Evolutionary conservation across 2,888 invertebrate genomes (phyloP), one percentile per base, ranked within the genome.

Genomic region (Dioctria linearis): DNA sequence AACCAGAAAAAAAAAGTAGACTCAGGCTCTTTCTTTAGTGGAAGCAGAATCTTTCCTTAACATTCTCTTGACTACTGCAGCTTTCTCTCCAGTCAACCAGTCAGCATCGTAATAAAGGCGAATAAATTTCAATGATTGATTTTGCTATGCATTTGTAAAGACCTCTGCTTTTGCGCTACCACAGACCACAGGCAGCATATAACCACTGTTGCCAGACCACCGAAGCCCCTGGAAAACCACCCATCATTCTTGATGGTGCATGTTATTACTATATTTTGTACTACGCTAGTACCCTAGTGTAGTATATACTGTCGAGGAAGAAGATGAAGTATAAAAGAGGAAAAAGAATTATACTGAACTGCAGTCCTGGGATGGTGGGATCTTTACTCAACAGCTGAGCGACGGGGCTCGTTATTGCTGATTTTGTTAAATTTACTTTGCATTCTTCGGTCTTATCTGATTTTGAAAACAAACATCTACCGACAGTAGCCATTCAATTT

Each of bases 71-170:
- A 11, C 63, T 63, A 8, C 25, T 37, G 6, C 63, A 63, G 11
- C 39, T 63, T 63, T 63, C 40, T 63, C 39, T 11, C 37, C 13
- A 63, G 37, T 63, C 63, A 63, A 43, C 37, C 13, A 63, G 37
- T 63, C 63, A 63, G 66, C 66, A 66, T 66, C 66, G 42, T 66
- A 13, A 4, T 13, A 49, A 71, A 39, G 13, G 46, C 54, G 66
- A 78, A 78, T 78, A 78, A 51, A 78, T 66, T 78, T 78, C 78
- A 66, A 42, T 78, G 78, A 78, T 78, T 78, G 78, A 78, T 78
- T 78, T 78, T 61, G 43, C 51, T 9, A 54, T 78, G 78, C 78
- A 78, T 78, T 66, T 78, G 54, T 51, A 66, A 66, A 54, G 40
- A 63, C 3, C 66, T 4, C 13, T 63, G 4, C 39, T 40, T 39